These are phyloP conservation scores for Muscicapa comitata DNA, from an alignment of 2,797 vertebrate species.

Conservation along the genomic window DNA sequence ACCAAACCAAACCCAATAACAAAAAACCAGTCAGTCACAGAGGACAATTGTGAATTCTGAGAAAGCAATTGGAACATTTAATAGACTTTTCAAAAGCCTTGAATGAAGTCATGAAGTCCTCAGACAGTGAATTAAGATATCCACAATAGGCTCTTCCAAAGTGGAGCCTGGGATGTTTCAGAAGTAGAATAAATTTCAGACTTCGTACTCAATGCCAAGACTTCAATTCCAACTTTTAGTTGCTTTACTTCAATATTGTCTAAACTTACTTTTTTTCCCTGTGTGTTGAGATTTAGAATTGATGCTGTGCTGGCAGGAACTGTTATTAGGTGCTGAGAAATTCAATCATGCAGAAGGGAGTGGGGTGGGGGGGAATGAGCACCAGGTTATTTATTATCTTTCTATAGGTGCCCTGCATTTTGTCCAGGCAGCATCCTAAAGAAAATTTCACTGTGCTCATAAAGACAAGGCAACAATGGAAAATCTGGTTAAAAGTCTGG, in stretches of 20 bases:
- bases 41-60: slow-evolving; percentile 7
- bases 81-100: background rate
- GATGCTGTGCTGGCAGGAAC: slow-evolving; percentile 44
- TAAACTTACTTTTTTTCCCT: background rate
- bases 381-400: slow-evolving; percentile 46
- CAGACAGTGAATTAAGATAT: slow-evolving; percentile 25
- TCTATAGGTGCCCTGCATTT: background rate
- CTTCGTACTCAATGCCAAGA: background rate
- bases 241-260: slow-evolving; percentile 36
- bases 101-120: slow-evolving; percentile 3
- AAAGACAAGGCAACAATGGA: background rate
- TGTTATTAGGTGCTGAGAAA: slow-evolving; percentile 46
- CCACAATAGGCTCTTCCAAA: background rate
- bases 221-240: slow-evolving; percentile 21
- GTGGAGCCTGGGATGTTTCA: background rate
- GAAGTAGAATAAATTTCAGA: background rate
- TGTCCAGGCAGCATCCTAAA: background rate
- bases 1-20: background rate
- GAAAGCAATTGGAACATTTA: slow-evolving; percentile 42
- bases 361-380: background rate
- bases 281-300: background rate
- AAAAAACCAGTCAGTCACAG: background rate
- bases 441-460: background rate
- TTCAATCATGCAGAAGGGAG: slow-evolving; percentile 23
- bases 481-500: background rate